A percentile compares a stretch with the other conserved stretches of the same genome.
phyloP scores from a whole-genome alignment of 2,113 vertebrate species.

The Sapajus apella region DNA sequence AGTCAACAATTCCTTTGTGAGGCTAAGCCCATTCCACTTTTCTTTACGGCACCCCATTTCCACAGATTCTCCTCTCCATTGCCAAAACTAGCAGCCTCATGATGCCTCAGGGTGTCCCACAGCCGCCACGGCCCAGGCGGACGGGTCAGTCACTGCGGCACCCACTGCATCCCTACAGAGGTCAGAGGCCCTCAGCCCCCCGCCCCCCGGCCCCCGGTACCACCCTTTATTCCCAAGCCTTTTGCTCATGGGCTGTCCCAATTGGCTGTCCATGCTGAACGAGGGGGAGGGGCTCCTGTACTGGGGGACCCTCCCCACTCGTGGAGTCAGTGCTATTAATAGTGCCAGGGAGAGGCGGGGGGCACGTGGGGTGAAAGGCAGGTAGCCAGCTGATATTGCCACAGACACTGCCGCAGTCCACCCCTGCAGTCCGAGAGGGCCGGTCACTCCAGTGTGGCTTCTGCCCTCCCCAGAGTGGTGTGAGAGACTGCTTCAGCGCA shows the following conservation, averaged over 20 bases:
- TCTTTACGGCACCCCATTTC: not conserved
- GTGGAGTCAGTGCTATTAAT: too few species aligned
- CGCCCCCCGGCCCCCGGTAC: rapidly evolving
- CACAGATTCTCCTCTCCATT: not conserved
- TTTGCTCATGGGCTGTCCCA: too few species aligned
- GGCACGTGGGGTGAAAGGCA: not conserved
- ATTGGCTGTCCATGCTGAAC: not conserved
- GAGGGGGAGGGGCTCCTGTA: not conserved
- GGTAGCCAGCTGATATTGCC: not conserved
- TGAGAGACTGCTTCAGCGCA: too few species aligned
- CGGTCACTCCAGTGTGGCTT: not conserved
- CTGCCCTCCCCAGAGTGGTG: not conserved
- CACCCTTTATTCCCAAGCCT: too few species aligned
- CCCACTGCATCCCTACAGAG: too few species aligned
- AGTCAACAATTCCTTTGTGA: not conserved
- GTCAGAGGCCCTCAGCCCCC: too few species aligned
- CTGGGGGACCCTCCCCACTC: not conserved
- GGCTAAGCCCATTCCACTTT: not conserved
- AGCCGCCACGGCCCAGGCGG: too few species aligned
- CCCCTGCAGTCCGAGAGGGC: not conserved
- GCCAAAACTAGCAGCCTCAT: not conserved
- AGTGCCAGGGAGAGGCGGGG: too few species aligned
- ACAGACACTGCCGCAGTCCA: not conserved
- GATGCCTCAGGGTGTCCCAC: too few species aligned
- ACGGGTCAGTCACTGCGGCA: too few species aligned